These are phyloP conservation scores for Onychomys torridus DNA, from an alignment of 2,797 vertebrate species.

Conservation along the genomic window DNA sequence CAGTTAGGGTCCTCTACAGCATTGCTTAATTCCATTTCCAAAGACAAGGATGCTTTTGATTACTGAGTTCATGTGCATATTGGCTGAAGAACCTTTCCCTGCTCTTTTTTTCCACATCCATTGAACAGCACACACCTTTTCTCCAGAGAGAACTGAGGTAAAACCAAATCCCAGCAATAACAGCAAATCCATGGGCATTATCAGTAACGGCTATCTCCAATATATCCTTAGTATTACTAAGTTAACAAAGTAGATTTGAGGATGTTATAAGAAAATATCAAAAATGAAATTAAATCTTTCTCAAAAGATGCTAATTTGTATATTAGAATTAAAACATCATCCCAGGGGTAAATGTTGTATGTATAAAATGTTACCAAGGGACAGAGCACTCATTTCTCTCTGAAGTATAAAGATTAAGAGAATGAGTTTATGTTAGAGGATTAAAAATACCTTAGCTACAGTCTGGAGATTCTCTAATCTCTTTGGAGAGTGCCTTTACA, in stretches of 20 bases:
- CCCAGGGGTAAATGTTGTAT: not conserved
- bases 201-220: not conserved
- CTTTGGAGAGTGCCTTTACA: not conserved
- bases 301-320: not conserved
- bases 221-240: not conserved
- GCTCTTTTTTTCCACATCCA: not conserved
- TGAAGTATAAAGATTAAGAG: conserved; percentile 31
- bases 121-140: not conserved
- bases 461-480: not conserved
- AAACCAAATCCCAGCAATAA: not conserved
- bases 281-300: not conserved
- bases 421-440: not conserved
- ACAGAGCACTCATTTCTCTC: not conserved
- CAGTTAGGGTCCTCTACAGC: not conserved
- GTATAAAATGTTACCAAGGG: not conserved
- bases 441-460: not conserved
- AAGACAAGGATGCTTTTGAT: conserved; percentile 26
- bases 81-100: not conserved
- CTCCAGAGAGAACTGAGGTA: not conserved
- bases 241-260: not conserved
- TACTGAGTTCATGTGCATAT: not conserved
- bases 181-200: not conserved
- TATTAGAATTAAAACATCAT: not conserved
- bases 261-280: conserved; percentile 1
- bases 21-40: not conserved